These are phyloP conservation scores for Diacarnus erythraeanus DNA, from an alignment of 37 sponge, comb jelly and placozoan species.

Conservation along the genomic window DNA sequence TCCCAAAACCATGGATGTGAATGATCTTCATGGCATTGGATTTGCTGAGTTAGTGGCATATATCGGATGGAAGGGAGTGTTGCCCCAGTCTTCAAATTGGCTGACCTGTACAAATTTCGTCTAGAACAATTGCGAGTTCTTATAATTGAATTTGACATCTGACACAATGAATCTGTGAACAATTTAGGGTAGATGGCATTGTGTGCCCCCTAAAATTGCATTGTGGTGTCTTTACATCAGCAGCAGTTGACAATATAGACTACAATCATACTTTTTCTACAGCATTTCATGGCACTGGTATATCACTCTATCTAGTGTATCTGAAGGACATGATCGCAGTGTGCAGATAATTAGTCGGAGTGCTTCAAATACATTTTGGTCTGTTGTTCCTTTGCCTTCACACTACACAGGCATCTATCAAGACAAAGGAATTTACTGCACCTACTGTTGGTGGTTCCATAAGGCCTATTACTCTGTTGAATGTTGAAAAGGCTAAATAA, in stretches of 20 bases:
- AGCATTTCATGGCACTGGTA: constrained; percentile 37
- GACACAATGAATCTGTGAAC: constrained; percentile 25
- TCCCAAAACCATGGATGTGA: neutral
- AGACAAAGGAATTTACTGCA: neutral
- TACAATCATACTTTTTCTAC: constrained; percentile 23
- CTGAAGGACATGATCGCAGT: constrained; percentile 13
- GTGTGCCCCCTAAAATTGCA: constrained; percentile 21
- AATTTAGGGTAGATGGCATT: constrained; percentile 13
- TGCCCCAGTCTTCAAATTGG: constrained; percentile 6
- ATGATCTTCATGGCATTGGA: neutral
- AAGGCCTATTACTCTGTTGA: neutral
- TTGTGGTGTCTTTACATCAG: constrained; percentile 24
- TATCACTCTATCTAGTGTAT: neutral
- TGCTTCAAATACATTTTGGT: neutral
- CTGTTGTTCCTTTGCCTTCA: neutral
- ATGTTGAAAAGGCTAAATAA: neutral
- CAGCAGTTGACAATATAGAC: constrained; percentile 43
- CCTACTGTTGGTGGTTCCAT: neutral
- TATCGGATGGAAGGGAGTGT: constrained; percentile 1
- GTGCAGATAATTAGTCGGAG: neutral
- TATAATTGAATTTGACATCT: constrained; percentile 21
- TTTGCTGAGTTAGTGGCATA: neutral
- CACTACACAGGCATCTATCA: neutral
- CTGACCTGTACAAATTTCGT: neutral
- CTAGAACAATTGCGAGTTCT: neutral